Percentiles rank a stretch among this genome's conserved stretches.
Evolutionary conservation across 2,888 invertebrate genomes (phyloP).

Genomic region (Phymatocera aterrima): DNA sequence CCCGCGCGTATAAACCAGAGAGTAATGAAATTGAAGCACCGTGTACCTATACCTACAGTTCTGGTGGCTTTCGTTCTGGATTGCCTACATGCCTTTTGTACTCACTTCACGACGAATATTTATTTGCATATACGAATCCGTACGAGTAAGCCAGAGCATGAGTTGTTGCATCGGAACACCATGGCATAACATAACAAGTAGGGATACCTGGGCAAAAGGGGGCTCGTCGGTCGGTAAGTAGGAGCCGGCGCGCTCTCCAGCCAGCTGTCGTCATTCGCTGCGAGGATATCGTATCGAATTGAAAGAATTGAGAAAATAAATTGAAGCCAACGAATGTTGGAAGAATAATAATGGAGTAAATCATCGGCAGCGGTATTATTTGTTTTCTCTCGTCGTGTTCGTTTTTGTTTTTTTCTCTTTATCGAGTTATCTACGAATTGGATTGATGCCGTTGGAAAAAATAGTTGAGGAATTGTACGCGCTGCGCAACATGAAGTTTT

Average conservation of each 20-base stretch:
- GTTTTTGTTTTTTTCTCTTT: too few species aligned
- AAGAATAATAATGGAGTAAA: too few species aligned
- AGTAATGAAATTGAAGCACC: slow-evolving; percentile 13
- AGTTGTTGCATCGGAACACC: neutral
- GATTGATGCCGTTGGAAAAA: too few species aligned
- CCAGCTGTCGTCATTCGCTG: neutral
- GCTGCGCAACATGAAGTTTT: neutral
- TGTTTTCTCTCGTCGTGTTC: too few species aligned
- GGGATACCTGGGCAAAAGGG: neutral
- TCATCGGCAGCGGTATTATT: too few species aligned
- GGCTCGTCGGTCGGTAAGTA: slow-evolving; percentile 1
- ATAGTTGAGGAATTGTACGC: too few species aligned
- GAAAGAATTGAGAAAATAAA: neutral
- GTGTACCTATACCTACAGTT: neutral
- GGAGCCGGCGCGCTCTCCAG: neutral
- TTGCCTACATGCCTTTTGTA: neutral
- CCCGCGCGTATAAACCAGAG: neutral
- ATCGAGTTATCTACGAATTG: too few species aligned
- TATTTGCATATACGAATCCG: neutral
- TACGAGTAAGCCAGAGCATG: neutral
- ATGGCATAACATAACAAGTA: neutral
- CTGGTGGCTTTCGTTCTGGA: neutral
- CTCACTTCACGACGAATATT: neutral
- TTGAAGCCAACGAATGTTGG: too few species aligned
- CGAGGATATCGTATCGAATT: neutral